A percentile compares a stretch with the other conserved stretches of the same genome.
phyloP scores from a whole-genome alignment of 2,888 invertebrate genomes.

The Scelioninae gen. 1 region DNA sequence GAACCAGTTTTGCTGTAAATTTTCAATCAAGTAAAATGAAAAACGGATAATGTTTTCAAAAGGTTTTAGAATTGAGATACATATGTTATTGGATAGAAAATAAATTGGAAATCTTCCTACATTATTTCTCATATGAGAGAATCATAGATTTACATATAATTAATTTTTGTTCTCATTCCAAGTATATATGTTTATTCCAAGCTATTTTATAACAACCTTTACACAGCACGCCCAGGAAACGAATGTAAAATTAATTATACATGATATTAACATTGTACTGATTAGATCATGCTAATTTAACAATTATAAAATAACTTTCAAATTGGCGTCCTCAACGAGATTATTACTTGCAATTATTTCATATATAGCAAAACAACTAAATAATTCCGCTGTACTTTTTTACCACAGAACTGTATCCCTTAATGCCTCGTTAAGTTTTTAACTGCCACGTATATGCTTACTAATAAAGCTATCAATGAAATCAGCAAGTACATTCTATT shows the following conservation, averaged over 20 bases:
- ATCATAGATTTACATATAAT: slow-evolving; percentile 31
- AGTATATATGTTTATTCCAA: slow-evolving; percentile 11
- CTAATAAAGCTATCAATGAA: slow-evolving; percentile 50
- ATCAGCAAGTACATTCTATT: slow-evolving; percentile 31
- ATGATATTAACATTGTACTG: slow-evolving; percentile 16
- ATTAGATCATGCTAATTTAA: slow-evolving; percentile 25
- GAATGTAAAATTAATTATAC: slow-evolving; percentile 36
- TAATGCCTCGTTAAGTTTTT: slow-evolving; percentile 45
- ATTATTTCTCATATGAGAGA: no score
- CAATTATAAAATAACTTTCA: slow-evolving; percentile 23
- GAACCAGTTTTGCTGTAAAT: no score
- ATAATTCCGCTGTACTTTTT: slow-evolving; percentile 25
- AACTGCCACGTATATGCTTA: not conserved
- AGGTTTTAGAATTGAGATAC: no score
- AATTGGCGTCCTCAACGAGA: not conserved
- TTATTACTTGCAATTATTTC: slow-evolving; percentile 25
- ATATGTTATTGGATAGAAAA: no score
- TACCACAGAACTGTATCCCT: slow-evolving; percentile 3
- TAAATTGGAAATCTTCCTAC: no score
- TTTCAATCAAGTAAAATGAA: no score
- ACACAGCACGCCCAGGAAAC: slow-evolving; percentile 7
- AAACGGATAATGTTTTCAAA: no score
- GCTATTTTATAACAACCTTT: slow-evolving; percentile 22
- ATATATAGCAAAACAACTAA: not conserved
- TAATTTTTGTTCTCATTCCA: slow-evolving; percentile 12